Base-by-base conservation (phyloP, 1,140 invertebrate species). In the Solenopsis invicta region DNA sequence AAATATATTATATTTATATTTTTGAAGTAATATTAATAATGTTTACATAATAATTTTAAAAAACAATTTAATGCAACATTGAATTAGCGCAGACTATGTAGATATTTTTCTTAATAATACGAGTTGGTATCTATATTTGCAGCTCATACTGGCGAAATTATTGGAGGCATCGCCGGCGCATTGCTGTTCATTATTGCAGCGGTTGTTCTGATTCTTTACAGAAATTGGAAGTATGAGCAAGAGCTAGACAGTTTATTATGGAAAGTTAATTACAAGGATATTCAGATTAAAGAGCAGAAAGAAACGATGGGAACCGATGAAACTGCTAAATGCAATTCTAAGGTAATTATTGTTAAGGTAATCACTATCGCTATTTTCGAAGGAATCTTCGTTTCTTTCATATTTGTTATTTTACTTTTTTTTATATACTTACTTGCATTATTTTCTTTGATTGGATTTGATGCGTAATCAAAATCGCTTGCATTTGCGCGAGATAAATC, bases 221-320 rank as follows among this genome's bases (percentile, higher is more conserved):
- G 99, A 74, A 99, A 99, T 93, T 99, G 98, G 98, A 97, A 97
- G 29, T 99, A 99, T 93, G 99, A 99, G 92, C 98, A 99, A 92
- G 99, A 99, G 92, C 95, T 99, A 81, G 99, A 99, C 91, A 98
- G 98, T 62, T 95, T 99, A 24, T 96, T 99, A 0, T 99, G 99
- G 99, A 99, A 99, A 95, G 97, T 99, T 34, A 99, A 99, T 95
- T 99, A 97, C 94, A 97, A 97, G 86, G 99, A 99, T 88, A 97
- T 98, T 71, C 96, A 98, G 93, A 96, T 97, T 78, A 96, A 96
- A 84, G 93, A 93, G 50, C 85, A 89, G 8, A 93, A 93, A 45
- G 96, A 97, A 59, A 45, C 86, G 10, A n/a, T 81, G 41, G 48
- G 24, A 84, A 18, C 45, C 13, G 82, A 86, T 24, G 87, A 91